Conservation (phyloP, 2,113 vertebrate genomes). For the Climacteris rufus region DNA sequence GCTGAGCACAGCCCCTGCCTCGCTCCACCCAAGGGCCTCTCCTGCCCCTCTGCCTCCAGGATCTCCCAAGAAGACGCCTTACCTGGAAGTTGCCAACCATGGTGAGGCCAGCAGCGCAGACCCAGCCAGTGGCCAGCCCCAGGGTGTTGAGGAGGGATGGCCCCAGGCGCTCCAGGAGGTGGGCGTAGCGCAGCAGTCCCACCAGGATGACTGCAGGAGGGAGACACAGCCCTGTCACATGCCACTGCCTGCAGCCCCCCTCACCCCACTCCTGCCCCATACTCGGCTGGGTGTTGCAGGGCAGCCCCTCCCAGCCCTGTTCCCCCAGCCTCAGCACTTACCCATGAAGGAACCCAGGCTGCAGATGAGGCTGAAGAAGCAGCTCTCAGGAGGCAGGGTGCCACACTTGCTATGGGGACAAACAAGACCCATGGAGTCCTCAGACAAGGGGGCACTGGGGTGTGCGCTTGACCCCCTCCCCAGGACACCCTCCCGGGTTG, state of each 20-base stretch:
- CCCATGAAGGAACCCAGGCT: slow-evolving; percentile 88
- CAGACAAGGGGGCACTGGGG: neutral
- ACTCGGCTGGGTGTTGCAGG: neutral
- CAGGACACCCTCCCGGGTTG: neutral
- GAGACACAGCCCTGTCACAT: neutral
- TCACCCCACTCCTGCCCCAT: neutral
- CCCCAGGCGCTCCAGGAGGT: slow-evolving; percentile 79
- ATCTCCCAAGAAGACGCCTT: neutral
- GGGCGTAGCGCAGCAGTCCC: slow-evolving; percentile 80
- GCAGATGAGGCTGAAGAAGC: slow-evolving; percentile 90
- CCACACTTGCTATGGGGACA: slow-evolving; percentile 80
- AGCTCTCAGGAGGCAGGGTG: slow-evolving; percentile 85
- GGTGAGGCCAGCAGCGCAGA: slow-evolving; percentile 83
- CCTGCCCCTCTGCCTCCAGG: accelerated
- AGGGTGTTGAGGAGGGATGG: slow-evolving; percentile 82
- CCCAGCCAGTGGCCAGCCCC: slow-evolving; percentile 77
- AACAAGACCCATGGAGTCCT: neutral
- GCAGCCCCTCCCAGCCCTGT: neutral
- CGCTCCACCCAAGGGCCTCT: neutral
- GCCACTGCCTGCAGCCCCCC: accelerated
- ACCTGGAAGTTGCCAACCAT: slow-evolving; percentile 90
- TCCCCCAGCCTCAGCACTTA: slow-evolving; percentile 20
- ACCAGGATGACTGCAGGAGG: slow-evolving; percentile 78
- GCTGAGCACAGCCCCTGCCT: neutral
- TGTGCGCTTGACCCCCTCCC: neutral